Evolutionary conservation across 2,113 vertebrate species (phyloP).

Genomic region (Callaeas wilsoni): DNA sequence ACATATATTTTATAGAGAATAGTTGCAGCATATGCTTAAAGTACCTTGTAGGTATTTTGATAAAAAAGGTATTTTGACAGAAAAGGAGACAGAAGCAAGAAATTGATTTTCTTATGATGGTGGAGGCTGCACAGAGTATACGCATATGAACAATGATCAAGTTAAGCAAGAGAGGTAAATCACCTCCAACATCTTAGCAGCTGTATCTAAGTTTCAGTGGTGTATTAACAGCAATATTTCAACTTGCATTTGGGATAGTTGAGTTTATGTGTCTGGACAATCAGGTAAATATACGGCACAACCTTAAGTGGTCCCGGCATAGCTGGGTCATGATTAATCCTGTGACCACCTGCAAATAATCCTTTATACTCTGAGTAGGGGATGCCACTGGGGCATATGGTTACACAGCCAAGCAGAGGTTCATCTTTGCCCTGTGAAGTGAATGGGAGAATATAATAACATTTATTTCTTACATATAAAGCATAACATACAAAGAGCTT

Average conservation of each 20-base stretch:
- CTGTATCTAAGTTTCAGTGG: not conserved
- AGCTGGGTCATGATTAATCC: not conserved
- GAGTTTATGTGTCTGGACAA: not conserved
- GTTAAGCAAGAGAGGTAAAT: not conserved
- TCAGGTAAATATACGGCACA: not conserved
- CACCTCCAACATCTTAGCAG: not conserved
- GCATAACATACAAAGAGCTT: not conserved
- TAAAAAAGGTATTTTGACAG: not conserved
- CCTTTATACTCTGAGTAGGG: not conserved
- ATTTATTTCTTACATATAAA: not conserved
- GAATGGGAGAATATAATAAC: not conserved
- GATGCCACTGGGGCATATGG: not conserved
- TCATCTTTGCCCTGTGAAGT: not conserved
- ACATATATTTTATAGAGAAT: not conserved
- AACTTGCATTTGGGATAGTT: not conserved
- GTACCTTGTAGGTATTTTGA: not conserved
- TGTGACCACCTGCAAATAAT: not conserved
- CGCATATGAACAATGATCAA: not conserved
- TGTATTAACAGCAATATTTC: not conserved
- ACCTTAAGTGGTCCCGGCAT: not conserved
- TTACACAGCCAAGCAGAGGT: not conserved
- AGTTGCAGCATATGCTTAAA: not conserved
- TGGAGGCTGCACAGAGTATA: not conserved
- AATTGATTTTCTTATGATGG: not conserved
- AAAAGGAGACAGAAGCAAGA: not conserved